Evolutionary conservation across 2,888 invertebrate genomes (phyloP).

Genomic region (Tetanocera ferruginea): DNA sequence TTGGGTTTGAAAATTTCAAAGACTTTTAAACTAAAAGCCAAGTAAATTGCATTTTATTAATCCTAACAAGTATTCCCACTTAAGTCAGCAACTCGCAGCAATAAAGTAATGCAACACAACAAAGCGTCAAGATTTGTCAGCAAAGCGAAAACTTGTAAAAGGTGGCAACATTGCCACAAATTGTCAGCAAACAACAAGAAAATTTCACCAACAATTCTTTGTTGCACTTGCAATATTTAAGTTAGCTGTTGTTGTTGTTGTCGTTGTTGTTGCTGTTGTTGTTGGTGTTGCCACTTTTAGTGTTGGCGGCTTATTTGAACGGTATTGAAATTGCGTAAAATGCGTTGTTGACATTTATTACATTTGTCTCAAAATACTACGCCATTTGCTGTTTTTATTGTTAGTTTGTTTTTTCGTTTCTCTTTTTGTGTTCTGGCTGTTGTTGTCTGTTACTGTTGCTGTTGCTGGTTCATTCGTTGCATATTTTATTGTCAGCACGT

Average conservation of each 20-base stretch:
- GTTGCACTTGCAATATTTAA: slow-evolving; percentile 15
- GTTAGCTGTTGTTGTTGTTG: background rate
- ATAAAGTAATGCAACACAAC: no score
- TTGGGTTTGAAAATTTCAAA: no score
- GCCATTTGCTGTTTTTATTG: slow-evolving; percentile 8
- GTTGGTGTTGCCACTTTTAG: background rate
- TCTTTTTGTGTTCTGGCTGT: background rate
- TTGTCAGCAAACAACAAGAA: background rate
- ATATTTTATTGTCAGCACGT: slow-evolving; percentile 55
- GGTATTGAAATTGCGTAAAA: slow-evolving; percentile 30
- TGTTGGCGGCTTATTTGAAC: background rate
- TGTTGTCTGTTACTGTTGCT: background rate
- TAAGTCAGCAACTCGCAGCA: background rate
- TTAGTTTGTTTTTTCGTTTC: background rate
- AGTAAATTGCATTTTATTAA: background rate
- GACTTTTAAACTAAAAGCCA: no score
- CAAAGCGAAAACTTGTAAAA: background rate
- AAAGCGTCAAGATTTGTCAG: no score
- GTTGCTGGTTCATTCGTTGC: slow-evolving; percentile 21
- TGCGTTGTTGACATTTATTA: slow-evolving; percentile 35
- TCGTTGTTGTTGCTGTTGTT: background rate
- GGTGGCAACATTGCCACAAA: slow-evolving; percentile 9
- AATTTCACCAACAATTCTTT: background rate
- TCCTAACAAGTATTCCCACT: slow-evolving; percentile 9
- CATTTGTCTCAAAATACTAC: slow-evolving; percentile 32